Evolutionary conservation across 2,113 vertebrate species (phyloP).

Genomic region (Elgaria multicarinata): DNA sequence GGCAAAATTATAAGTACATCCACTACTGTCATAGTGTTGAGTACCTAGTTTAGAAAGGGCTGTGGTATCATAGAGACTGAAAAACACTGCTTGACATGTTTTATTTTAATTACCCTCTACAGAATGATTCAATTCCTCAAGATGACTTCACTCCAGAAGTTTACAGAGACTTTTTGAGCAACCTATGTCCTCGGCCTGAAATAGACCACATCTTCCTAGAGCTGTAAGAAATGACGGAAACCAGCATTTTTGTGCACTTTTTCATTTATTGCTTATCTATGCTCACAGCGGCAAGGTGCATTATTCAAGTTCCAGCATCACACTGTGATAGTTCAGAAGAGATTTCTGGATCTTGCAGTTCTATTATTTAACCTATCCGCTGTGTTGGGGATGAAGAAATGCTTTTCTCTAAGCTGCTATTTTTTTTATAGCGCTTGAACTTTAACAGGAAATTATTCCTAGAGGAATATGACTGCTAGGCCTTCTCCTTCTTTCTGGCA

Average conservation of each 20-base stretch:
- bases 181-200: constrained; percentile 93
- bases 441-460: constrained; percentile 44
- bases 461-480: background rate
- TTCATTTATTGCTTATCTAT: constrained; percentile 33
- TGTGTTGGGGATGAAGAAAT: background rate
- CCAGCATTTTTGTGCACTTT: background rate
- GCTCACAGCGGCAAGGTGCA: background rate
- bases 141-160: constrained; percentile 93
- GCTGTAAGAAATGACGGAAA: constrained; percentile 82
- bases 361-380: constrained; percentile 35
- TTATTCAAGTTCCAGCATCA: constrained; percentile 22
- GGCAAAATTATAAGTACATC: background rate
- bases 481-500: constrained; percentile 20
- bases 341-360: background rate
- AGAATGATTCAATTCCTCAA: constrained; percentile 94
- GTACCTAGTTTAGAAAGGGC: background rate
- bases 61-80: background rate
- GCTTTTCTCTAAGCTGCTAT: background rate
- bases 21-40: background rate
- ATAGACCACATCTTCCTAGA: constrained; percentile 97
- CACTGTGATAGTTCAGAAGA: background rate
- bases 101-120: constrained; percentile 53
- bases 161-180: constrained; percentile 91
- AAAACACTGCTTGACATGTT: constrained; percentile 6
- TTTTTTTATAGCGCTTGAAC: background rate